These are phyloP conservation scores for Fragariocoptes setiger DNA, from an alignment of 1,140 invertebrate species.

Conservation along the genomic window DNA sequence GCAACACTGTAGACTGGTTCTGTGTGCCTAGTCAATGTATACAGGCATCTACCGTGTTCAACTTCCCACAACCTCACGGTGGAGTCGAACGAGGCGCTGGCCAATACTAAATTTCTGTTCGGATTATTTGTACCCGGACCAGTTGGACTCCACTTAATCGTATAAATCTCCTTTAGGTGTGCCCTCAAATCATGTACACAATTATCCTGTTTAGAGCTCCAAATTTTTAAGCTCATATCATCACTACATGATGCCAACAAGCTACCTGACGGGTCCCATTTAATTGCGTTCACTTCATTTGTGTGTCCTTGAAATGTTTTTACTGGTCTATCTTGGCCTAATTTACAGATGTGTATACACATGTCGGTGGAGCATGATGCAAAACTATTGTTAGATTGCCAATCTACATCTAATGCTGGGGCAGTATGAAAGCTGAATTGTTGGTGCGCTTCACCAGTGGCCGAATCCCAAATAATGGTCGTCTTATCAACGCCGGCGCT, in stretches of 20 bases:
- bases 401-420: conserved; percentile 88
- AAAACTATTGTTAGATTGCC: conserved; percentile 88
- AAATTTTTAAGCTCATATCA: conserved; percentile 78
- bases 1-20: conserved; percentile 53
- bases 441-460: conserved; percentile 76
- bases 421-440: conserved; percentile 91
- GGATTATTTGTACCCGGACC: conserved; percentile 84
- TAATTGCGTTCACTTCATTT: conserved; percentile 97
- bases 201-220: conserved; percentile 58
- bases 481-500: conserved; percentile 51
- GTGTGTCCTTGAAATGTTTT: conserved; percentile 95
- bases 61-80: conserved; percentile 85
- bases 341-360: conserved; percentile 84
- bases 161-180: conserved; percentile 95
- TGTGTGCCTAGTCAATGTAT: conserved; percentile 80
- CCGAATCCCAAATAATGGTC: conserved; percentile 70
- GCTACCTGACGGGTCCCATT: conserved; percentile 96
- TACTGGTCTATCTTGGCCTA: conserved; percentile 66
- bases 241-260: conserved; percentile 88
- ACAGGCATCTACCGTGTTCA: conserved; percentile 69
- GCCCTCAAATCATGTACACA: conserved; percentile 91
- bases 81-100: conserved; percentile 81
- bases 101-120: conserved; percentile 79
- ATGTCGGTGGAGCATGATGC: conserved; percentile 98
- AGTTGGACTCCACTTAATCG: conserved; percentile 95